These are phyloP conservation scores for Hetaerina americana DNA, from an alignment of 1,140 invertebrate species.

Conservation along the genomic window DNA sequence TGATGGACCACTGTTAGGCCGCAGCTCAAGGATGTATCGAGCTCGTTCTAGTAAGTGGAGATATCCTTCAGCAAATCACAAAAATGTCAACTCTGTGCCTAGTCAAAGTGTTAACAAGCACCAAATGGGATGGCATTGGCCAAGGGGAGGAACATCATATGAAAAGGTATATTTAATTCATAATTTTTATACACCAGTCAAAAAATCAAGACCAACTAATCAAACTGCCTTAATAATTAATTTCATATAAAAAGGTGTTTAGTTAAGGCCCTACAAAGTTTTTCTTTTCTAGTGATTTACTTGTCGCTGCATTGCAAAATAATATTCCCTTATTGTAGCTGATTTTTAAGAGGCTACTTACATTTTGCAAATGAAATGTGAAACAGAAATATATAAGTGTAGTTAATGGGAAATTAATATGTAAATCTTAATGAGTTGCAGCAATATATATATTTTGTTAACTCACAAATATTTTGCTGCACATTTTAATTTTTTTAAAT, in stretches of 20 bases:
- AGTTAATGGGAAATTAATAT: too few species aligned
- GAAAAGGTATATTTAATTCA: background rate
- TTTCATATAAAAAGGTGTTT: background rate
- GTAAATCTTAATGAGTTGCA: too few species aligned
- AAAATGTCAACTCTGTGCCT: background rate
- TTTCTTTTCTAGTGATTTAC: background rate
- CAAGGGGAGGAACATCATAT: background rate
- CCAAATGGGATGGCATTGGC: background rate
- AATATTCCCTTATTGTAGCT: too few species aligned
- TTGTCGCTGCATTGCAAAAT: background rate
- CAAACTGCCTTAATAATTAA: background rate
- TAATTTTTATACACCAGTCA: background rate
- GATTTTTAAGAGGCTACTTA: too few species aligned
- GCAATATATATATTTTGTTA: too few species aligned
- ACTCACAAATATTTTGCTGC: too few species aligned
- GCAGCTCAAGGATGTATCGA: slow-evolving; percentile 39
- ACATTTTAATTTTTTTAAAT: too few species aligned
- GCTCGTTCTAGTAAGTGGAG: slow-evolving; percentile 33
- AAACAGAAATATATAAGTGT: too few species aligned
- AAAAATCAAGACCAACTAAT: background rate
- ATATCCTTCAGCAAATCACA: background rate
- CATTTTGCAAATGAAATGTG: too few species aligned
- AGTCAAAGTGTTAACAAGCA: background rate
- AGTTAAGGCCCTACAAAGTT: background rate
- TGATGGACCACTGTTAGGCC: slow-evolving; percentile 38